Percentiles rank a stretch among this genome's conserved stretches.
Evolutionary conservation across 2,113 vertebrate species (phyloP).

Genomic region (Deroptyus accipitrinus): DNA sequence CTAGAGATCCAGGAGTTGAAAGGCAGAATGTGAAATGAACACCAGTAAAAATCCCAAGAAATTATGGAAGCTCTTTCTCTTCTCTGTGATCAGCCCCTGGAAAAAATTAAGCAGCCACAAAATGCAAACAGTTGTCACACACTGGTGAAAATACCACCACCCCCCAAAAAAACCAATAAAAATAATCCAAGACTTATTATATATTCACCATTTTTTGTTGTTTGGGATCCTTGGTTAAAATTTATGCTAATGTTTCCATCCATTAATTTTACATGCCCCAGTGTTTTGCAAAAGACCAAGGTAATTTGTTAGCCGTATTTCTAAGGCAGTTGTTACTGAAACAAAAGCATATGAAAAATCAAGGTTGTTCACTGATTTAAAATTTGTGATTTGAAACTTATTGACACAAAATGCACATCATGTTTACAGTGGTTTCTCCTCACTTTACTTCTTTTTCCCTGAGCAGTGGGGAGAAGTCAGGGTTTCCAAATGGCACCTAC

Average conservation of each 20-base stretch:
- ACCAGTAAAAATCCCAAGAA: neutral
- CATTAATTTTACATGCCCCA: neutral
- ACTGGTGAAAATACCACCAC: neutral
- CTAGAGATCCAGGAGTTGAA: neutral
- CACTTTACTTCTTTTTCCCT: neutral
- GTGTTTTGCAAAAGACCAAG: neutral
- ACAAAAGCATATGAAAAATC: neutral
- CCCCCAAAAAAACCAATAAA: neutral
- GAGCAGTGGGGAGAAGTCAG: neutral
- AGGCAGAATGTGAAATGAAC: neutral
- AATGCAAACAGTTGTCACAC: neutral
- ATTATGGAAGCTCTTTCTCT: neutral
- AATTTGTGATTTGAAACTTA: neutral
- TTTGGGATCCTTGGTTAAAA: neutral
- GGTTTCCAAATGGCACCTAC: neutral
- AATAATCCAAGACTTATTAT: neutral
- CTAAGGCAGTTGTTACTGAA: neutral
- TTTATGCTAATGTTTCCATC: neutral
- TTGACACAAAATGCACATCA: neutral
- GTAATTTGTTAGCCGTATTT: neutral
- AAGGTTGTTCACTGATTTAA: neutral
- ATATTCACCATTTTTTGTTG: neutral
- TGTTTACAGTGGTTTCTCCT: neutral
- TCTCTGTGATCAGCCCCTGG: neutral
- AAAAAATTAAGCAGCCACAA: neutral